A percentile compares a stretch with the other conserved stretches of the same genome.
These are phyloP conservation scores for Dasysyrphus tricinctus DNA, from an alignment of 2,888 invertebrate species.

Conservation along the genomic window DNA sequence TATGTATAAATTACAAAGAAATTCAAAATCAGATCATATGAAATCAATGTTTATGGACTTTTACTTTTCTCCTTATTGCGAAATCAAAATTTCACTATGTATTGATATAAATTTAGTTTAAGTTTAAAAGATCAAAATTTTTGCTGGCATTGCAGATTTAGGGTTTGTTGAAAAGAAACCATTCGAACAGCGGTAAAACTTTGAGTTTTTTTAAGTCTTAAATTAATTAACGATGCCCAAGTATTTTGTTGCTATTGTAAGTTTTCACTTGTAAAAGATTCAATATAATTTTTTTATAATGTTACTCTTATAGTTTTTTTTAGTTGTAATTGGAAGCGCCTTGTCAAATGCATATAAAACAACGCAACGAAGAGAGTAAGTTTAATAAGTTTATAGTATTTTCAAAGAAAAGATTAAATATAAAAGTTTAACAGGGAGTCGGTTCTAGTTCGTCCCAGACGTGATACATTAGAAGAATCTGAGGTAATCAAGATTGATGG, in stretches of 20 bases:
- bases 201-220: not conserved
- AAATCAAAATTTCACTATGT: constrained; percentile 50
- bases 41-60: constrained; percentile 19
- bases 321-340: constrained; percentile 13
- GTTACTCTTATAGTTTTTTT: constrained; percentile 13
- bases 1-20: constrained; percentile 13
- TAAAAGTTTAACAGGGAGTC: constrained; percentile 12
- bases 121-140: constrained; percentile 41
- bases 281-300: not conserved
- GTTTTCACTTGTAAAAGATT: not conserved
- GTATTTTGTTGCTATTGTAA: constrained; percentile 52
- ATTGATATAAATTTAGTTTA: constrained; percentile 41
- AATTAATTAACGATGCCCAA: constrained; percentile 2
- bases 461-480: constrained; percentile 9
- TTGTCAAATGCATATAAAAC: constrained; percentile 34
- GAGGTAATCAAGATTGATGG: constrained; percentile 8
- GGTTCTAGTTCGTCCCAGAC: not conserved
- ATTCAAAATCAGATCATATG: constrained; percentile 6
- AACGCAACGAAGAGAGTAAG: constrained; percentile 35
- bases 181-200: not conserved
- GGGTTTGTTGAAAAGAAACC: constrained; percentile 29
- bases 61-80: constrained; percentile 42
- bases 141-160: constrained; percentile 17
- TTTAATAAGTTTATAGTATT: not conserved
- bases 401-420: not conserved